Base-by-base conservation (phyloP, 1,140 invertebrate genomes). In the Cotesia typhae region DNA sequence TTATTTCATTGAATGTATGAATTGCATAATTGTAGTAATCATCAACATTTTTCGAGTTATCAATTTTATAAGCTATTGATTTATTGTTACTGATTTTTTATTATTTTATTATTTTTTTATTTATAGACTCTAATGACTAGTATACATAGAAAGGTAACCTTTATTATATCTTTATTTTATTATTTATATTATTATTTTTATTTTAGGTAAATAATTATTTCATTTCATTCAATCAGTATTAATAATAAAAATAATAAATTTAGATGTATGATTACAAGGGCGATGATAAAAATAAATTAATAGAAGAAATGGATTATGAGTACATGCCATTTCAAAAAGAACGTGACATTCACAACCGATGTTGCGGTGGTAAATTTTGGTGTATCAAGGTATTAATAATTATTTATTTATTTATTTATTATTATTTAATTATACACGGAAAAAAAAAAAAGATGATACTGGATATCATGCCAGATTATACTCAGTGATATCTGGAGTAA, bases 361-460 rank as follows among this genome's bases (percentile, higher is more conserved):
- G 93, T 79, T 94, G 93, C 79, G 91, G 90, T 20, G 92, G 92
- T 61, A 90, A 90, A 83, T 88, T 93, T 20, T 95, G 93, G 93
- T 94, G 93, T 80, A 94, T 94, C 41, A 92, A 91, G 87, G 91
- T 92, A 81, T 41, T 59, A 77, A 52, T 66, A 5, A 63, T 70
- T 70, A 35, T 41, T 65, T 38, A n/a, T 55, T 28, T 57, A 20
- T 63, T 38, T 36, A 0, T 70, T 9, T 28, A 61, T 35, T 59
- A 53, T 12, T 66, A 68, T 14, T 17, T 17, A 0, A 17, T 17
- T 17, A 17, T 1, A 17, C 17, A 51, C 12, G 0, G 6, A 12
- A 12, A 51, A 51, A 14, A 14, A 14, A 51, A 51, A 1, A 7
- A 7, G 47, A 7, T 12, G 47, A 51, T 1, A 12, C 17, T 17